phyloP scores from a whole-genome alignment of 2,113 vertebrate species.

The Rhabdornis inornatus region DNA sequence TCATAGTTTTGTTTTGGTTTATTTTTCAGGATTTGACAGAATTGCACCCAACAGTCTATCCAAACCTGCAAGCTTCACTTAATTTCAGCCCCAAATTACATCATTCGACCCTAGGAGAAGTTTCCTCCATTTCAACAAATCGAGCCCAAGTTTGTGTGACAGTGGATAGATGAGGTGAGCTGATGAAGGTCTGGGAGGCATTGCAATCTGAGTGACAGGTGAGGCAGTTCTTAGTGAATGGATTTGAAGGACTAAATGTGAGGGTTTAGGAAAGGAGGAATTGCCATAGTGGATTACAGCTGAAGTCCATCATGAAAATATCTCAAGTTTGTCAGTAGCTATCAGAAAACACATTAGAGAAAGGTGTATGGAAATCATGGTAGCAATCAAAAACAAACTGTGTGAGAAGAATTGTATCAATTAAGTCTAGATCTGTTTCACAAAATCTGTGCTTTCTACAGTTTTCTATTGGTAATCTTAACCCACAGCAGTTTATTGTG shows the following conservation, averaged over 20 bases:
- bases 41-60: neutral
- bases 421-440: neutral
- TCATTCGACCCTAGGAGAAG: neutral
- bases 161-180: slow-evolving; percentile 56
- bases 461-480: neutral
- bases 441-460: neutral
- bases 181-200: slow-evolving; percentile 48
- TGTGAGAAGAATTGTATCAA: neutral
- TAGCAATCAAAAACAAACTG: neutral
- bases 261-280: neutral
- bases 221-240: slow-evolving; percentile 30
- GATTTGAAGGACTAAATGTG: slow-evolving; percentile 30
- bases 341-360: neutral
- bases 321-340: slow-evolving; percentile 4
- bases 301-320: neutral
- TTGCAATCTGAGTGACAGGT: slow-evolving; percentile 44
- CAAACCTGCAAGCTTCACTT: slow-evolving; percentile 21
- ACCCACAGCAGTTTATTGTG: neutral
- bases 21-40: slow-evolving; percentile 21
- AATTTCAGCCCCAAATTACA: slow-evolving; percentile 42
- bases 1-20: neutral
- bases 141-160: slow-evolving; percentile 45
- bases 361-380: neutral
- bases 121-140: slow-evolving; percentile 43
- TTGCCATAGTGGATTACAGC: neutral